These are phyloP conservation scores for Prosopocoilus inquinatus DNA, from an alignment of 2,888 invertebrate species.

Conservation along the genomic window DNA sequence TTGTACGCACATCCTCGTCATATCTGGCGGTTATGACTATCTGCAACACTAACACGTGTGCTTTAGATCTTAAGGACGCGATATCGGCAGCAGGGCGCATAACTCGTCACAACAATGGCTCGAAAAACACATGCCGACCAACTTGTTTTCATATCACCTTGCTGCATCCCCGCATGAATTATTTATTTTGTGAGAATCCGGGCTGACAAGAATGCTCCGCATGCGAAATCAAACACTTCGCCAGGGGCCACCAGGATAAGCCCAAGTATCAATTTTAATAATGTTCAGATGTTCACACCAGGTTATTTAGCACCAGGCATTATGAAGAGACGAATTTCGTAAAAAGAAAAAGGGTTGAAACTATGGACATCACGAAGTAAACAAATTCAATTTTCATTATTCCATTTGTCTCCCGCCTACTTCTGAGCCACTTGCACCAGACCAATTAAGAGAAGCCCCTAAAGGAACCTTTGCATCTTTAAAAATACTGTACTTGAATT, in stretches of 20 bases:
- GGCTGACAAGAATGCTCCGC: conserved; percentile 33
- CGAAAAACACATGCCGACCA: conserved; percentile 47
- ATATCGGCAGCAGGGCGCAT: conserved; percentile 46
- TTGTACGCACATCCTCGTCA: conserved; percentile 6
- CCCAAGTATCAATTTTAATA: background rate
- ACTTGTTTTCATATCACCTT: conserved; percentile 49
- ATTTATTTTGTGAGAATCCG: conserved; percentile 44
- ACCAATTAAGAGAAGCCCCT: too few species aligned
- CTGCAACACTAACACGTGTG: conserved; percentile 43
- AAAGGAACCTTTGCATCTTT: too few species aligned
- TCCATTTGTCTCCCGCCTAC: too few species aligned
- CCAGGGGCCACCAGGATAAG: conserved; percentile 30
- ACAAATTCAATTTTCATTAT: too few species aligned
- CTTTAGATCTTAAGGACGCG: conserved; percentile 42
- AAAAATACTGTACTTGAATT: too few species aligned
- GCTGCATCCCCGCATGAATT: conserved; percentile 46
- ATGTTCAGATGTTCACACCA: background rate
- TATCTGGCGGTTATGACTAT: conserved; percentile 43
- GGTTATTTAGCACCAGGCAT: too few species aligned
- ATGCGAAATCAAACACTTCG: conserved; percentile 39
- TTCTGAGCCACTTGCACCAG: too few species aligned
- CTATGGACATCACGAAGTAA: too few species aligned
- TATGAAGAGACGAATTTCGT: too few species aligned
- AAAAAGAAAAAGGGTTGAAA: too few species aligned
- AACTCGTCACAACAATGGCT: conserved; percentile 47